Base-by-base conservation (phyloP, 2,797 vertebrate genomes). In the Eulemur rubriventer region DNA sequence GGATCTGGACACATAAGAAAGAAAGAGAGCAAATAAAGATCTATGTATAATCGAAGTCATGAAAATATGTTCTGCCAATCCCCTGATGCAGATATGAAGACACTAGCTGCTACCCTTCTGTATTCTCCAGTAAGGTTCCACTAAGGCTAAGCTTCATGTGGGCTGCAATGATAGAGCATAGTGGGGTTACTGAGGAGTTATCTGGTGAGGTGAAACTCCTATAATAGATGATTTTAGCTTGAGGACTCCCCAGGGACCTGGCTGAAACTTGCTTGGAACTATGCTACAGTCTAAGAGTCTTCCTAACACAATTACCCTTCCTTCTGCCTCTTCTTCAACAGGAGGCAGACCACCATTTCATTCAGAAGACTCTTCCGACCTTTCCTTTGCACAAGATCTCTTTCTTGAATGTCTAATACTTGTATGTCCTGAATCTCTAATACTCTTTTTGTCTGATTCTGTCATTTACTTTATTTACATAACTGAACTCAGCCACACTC, bases 121-220 rank as follows among this genome's bases (percentile, higher is more conserved):
- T 5, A 38, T 46, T 7, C 11, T 69, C 26, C n/a, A 67, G 22
- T 13, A 17, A 28, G 14, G 24, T 16, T 86, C 2, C 17, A 86
- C 48, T 5, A 6, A 33, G 20, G 2, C 12, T 24, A 78, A 93
- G 17, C 3, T 78, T 59, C 1, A 3, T 1, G 14, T 41, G 7
- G 26, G 26, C 5, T 22, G 2, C 26, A 48, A 3, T 4, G 9
- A 43, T 1, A 30, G 52, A 55, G 28, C 4, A n/a, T 1, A 7
- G 9, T 28, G 78, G 3, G 33, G 3, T 70, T 50, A 28, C 18
- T 13, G 38, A 24, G 1, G 30, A 57, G 3, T 50, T 57, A 46
- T 10, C 6, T 22, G 4, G 14, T 13, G 35, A 95, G 6, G 69
- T 33, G n/a, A 61, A 65, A n/a, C 22, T 70, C 7, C 18, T 86